Percentiles rank a stretch among this genome's conserved stretches.
Conservation (phyloP, 2,888 invertebrate species). For the Hoplodrina ambigua region DNA sequence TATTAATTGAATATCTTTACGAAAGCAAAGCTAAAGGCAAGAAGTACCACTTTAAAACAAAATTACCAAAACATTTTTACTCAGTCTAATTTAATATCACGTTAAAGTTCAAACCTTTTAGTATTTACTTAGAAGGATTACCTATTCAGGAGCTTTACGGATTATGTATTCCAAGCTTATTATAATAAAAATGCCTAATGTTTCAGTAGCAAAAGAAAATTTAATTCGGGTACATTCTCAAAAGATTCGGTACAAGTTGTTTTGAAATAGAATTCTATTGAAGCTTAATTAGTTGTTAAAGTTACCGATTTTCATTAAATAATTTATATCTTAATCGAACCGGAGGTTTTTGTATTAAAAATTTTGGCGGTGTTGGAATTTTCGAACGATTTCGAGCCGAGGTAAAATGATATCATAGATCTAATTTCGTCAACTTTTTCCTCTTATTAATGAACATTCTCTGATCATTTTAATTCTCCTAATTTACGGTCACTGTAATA, state of each 20-base stretch:
- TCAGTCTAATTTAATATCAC: slow-evolving; percentile 29
- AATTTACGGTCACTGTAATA: not conserved
- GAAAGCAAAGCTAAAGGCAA: not conserved
- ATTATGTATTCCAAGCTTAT: slow-evolving; percentile 51
- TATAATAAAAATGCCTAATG: slow-evolving; percentile 43
- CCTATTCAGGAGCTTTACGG: slow-evolving; percentile 50
- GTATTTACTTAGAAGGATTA: slow-evolving; percentile 57
- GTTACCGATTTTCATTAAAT: slow-evolving; percentile 42
- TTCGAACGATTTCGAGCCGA: slow-evolving; percentile 9
- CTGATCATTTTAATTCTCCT: not conserved
- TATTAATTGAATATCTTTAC: not conserved
- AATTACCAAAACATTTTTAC: slow-evolving; percentile 29
- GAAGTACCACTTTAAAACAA: not conserved
- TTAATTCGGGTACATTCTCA: slow-evolving; percentile 22
- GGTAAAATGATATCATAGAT: not conserved
- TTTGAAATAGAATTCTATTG: slow-evolving; percentile 47
- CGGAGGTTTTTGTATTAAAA: slow-evolving; percentile 24
- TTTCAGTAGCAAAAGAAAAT: slow-evolving; percentile 41
- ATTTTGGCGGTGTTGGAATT: slow-evolving; percentile 9
- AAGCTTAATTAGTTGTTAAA: slow-evolving; percentile 38
- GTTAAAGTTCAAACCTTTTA: slow-evolving; percentile 56
- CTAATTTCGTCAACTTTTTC: not conserved
- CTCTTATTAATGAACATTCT: not conserved
- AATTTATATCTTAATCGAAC: slow-evolving; percentile 36
- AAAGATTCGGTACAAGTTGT: slow-evolving; percentile 21